Conservation (phyloP, 2,113 vertebrate genomes). For the Vulpes vulpes region DNA sequence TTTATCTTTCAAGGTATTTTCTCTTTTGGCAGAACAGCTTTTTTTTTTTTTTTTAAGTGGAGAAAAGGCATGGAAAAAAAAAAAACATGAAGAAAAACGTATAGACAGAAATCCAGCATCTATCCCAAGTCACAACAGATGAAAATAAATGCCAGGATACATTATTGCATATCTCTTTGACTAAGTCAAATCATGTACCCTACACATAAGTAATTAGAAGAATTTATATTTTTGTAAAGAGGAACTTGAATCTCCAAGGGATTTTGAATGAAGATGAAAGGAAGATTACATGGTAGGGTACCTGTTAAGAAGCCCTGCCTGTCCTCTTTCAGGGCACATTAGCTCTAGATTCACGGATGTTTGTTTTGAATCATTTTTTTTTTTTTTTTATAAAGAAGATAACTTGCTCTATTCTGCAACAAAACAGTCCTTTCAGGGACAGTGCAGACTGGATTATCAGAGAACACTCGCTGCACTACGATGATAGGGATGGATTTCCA, state of each 20-base stretch:
- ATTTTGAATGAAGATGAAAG: conserved; percentile 82
- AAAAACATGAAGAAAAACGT: conserved; percentile 37
- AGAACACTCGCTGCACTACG: neutral
- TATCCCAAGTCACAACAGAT: conserved; percentile 48
- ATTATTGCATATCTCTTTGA: conserved; percentile 52
- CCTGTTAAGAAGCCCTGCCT: conserved; percentile 28
- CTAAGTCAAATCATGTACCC: conserved; percentile 56
- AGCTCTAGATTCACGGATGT: conserved; percentile 47
- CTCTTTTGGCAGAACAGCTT: conserved; percentile 4
- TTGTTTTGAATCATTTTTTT: conserved; percentile 67
- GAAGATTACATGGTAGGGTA: conserved; percentile 72
- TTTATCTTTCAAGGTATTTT: conserved; percentile 68
- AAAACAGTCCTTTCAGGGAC: conserved; percentile 56
- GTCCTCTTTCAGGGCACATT: neutral
- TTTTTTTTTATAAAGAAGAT: conserved; percentile 65
- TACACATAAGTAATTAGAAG: conserved; percentile 75
- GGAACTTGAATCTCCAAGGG: conserved; percentile 73
- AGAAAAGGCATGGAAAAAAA: neutral
- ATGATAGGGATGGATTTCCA: conserved; percentile 71
- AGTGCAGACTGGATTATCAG: neutral
- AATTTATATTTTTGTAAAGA: conserved; percentile 73
- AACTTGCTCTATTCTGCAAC: conserved; percentile 46
- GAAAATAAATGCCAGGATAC: conserved; percentile 68
- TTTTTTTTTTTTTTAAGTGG: neutral
- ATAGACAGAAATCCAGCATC: neutral